Conservation (phyloP, 1,140 invertebrate species). For the Bombus difficillimus region DNA sequence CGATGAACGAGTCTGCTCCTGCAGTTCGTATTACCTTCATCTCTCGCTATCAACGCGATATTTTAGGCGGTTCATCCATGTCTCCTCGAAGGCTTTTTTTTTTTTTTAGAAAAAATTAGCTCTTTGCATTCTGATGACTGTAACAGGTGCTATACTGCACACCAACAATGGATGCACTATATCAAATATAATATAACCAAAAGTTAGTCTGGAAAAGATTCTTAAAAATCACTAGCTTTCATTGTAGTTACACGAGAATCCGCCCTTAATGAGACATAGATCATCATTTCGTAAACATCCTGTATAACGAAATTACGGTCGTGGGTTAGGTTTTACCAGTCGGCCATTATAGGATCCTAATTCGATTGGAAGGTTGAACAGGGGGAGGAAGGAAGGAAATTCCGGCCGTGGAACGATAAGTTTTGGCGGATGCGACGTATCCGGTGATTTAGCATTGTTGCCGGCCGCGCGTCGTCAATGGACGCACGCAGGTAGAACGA, state of each 20-base stretch:
- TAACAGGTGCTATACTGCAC: too few relatives aligned
- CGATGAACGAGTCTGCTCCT: neutral
- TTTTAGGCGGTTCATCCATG: neutral
- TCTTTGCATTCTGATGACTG: too few relatives aligned
- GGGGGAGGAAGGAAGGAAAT: slow-evolving; percentile 59
- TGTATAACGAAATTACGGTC: neutral
- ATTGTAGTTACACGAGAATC: too few relatives aligned
- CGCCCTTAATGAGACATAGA: neutral
- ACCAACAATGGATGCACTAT: too few relatives aligned
- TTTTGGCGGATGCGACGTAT: slow-evolving; percentile 70
- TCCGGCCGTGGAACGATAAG: slow-evolving; percentile 64
- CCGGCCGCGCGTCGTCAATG: slow-evolving; percentile 50
- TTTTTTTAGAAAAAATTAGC: neutral
- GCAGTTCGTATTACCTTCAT: slow-evolving; percentile 7
- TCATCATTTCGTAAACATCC: neutral
- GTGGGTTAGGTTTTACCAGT: neutral
- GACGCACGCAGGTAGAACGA: slow-evolving; percentile 69
- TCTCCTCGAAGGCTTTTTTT: neutral
- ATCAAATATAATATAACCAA: too few relatives aligned
- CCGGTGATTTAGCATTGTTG: slow-evolving; percentile 70
- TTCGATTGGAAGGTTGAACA: slow-evolving; percentile 28
- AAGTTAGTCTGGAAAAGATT: too few relatives aligned
- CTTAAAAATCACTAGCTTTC: too few relatives aligned
- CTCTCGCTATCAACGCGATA: neutral
- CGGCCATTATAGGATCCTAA: slow-evolving; percentile 44